Conservation (phyloP, 2,888 invertebrate species). For the Smittia aterrima region DNA sequence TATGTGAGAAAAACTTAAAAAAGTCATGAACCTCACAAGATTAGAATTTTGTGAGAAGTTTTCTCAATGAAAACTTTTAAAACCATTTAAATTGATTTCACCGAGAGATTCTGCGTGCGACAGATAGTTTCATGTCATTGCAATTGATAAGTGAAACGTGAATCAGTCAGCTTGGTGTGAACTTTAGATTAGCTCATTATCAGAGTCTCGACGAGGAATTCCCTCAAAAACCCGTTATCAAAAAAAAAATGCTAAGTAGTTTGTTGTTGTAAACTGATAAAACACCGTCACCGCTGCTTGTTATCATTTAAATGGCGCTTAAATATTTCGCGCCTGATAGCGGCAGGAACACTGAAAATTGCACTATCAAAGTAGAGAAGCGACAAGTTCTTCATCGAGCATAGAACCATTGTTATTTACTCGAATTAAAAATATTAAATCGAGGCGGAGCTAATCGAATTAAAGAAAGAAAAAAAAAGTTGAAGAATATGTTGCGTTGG, state of each 20-base stretch:
- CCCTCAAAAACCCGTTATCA: slow-evolving; percentile 39
- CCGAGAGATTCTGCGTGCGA: neutral
- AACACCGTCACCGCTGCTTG: slow-evolving; percentile 7
- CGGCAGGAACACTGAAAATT: neutral
- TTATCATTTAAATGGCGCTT: slow-evolving; percentile 31
- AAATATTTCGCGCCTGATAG: neutral
- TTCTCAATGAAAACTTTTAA: too few relatives aligned
- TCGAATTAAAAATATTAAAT: neutral
- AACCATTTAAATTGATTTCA: too few relatives aligned
- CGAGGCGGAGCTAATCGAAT: slow-evolving; percentile 5
- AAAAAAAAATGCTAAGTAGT: slow-evolving; percentile 35
- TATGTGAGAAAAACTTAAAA: slow-evolving; percentile 29
- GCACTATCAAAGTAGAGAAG: neutral
- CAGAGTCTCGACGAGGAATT: slow-evolving; percentile 5
- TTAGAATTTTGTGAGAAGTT: too few relatives aligned
- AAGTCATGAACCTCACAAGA: too few relatives aligned
- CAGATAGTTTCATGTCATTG: slow-evolving; percentile 5
- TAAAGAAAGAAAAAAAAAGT: neutral
- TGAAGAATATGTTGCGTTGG: neutral
- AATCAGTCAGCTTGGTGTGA: neutral
- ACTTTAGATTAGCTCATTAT: slow-evolving; percentile 17
- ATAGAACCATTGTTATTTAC: neutral
- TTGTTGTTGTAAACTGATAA: slow-evolving; percentile 38
- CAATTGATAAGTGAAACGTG: neutral
- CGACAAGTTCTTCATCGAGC: neutral